phyloP scores from a whole-genome alignment of 2,797 vertebrate genomes.

The Chiloscyllium punctatum region DNA sequence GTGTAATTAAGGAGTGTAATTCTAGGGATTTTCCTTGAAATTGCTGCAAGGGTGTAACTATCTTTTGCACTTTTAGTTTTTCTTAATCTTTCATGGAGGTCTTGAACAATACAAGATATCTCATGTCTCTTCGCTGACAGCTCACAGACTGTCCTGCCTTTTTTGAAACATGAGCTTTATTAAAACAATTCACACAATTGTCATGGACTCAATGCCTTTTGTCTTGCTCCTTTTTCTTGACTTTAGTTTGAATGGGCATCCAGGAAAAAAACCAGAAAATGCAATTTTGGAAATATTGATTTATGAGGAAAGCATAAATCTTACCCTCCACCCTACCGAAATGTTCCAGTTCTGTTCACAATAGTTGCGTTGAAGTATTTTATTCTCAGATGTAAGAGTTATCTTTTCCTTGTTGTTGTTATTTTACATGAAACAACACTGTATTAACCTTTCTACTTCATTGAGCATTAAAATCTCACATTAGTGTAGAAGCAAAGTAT shows the following conservation, averaged over 20 bases:
- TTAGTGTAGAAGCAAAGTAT: not conserved
- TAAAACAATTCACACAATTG: not conserved
- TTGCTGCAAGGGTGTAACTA: not conserved
- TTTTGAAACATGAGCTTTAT: constrained; percentile 17
- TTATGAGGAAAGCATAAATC: constrained; percentile 17
- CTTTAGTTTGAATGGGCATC: not conserved
- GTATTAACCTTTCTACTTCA: not conserved
- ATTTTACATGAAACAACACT: not conserved
- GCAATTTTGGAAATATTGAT: constrained; percentile 7
- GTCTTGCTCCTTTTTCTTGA: not conserved
- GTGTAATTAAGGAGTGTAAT: not conserved
- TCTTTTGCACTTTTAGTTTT: not conserved
- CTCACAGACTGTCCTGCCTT: not conserved
- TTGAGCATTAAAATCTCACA: not conserved
- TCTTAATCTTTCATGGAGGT: not conserved
- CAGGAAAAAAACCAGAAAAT: not conserved
- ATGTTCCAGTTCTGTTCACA: not conserved
- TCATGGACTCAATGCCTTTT: not conserved
- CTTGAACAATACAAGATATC: too few species aligned
- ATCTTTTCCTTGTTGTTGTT: not conserved
- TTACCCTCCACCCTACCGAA: not conserved
- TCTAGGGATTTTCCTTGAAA: not conserved
- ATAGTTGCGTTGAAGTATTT: not conserved
- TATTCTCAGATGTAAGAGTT: not conserved
- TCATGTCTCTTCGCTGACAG: not conserved